Evolutionary conservation across 2,797 vertebrate species (phyloP).

Genomic region (Typhlichthys eigenmanni): DNA sequence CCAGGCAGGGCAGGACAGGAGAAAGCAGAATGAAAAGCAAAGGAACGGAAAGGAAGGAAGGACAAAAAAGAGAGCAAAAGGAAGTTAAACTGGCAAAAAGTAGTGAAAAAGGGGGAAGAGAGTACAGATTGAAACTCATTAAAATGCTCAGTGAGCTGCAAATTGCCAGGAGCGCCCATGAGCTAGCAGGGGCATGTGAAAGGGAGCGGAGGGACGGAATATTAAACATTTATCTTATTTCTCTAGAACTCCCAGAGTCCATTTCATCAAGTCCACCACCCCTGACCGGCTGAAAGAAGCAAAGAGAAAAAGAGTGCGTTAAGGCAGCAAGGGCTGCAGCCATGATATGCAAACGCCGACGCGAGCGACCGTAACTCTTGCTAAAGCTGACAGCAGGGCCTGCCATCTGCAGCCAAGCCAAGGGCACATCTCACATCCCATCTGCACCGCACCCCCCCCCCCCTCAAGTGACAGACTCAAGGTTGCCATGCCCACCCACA

Average conservation of each 20-base stretch:
- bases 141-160: no score
- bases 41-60: background rate
- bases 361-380: slow-evolving; percentile 12
- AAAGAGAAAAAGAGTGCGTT: background rate
- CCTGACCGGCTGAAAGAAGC: background rate
- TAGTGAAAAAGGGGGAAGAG: no score
- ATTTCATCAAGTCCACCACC: no score
- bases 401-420: slow-evolving; percentile 50
- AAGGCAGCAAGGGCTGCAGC: background rate
- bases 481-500: slow-evolving; percentile 38
- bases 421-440: slow-evolving; percentile 44
- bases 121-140: no score
- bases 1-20: background rate
- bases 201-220: no score
- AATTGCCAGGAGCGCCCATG: no score
- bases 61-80: background rate
- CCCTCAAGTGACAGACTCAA: slow-evolving; percentile 42
- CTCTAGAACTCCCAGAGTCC: no score
- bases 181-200: no score
- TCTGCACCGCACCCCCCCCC: slow-evolving; percentile 17
- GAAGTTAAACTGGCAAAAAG: background rate
- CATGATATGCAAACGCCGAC: slow-evolving; percentile 1
- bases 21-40: background rate
- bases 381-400: slow-evolving; percentile 37
- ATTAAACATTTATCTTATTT: no score